Evolutionary conservation across 2,888 invertebrate genomes (phyloP), one percentile per base, ranked within the genome.

Genomic region (Eurytoma adleriae): DNA sequence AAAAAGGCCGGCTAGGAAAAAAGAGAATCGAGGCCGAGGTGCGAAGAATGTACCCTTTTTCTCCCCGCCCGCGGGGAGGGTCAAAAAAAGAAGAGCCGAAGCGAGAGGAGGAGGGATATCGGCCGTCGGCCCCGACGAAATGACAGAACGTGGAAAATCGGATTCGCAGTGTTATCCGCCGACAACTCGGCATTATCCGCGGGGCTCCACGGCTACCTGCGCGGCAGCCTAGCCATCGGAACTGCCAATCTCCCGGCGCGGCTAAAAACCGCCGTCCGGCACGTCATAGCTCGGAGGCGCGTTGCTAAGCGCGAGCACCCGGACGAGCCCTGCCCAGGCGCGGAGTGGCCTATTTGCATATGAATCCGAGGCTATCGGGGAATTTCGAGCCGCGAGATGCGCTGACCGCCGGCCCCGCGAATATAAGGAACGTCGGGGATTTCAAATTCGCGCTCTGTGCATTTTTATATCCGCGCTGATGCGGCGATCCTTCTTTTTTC

Each of bases 321-420:
- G 40, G 40, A 80, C 77, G 59, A 81, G 54, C 54, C n/a, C 10
- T 64, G n/a, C 64, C 14, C 24, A 61, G 20, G 12, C n/a, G 48
- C 64, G 30, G 20, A 14, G 16, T 82, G 57, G 67, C 74, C 80
- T 76, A 87, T 89, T 89, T 88, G 87, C 88, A 88, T 88, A 86
- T 86, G 88, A 88, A 88, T 88, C 84, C 84, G 84, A 77, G 61
- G 52, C 20, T 18, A 7, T 13, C 72, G 24, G 67, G 66, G 64
- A 69, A 80, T 76, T 72, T 79, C 57, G 61, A 40, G 40, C 40
- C 40, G 40, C 52, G 40, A 75, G 69, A 75, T 13, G 40, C 71
- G 40, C 71, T 75, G 72, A 78, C 40, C 67, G 66, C 59, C n/a
- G 67, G 66, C 64, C 50, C 18, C 74, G 5, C 10, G 20, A 10